These are phyloP conservation scores for Corythoichthys intestinalis DNA, from an alignment of 2,113 vertebrate genomes.

Conservation along the genomic window DNA sequence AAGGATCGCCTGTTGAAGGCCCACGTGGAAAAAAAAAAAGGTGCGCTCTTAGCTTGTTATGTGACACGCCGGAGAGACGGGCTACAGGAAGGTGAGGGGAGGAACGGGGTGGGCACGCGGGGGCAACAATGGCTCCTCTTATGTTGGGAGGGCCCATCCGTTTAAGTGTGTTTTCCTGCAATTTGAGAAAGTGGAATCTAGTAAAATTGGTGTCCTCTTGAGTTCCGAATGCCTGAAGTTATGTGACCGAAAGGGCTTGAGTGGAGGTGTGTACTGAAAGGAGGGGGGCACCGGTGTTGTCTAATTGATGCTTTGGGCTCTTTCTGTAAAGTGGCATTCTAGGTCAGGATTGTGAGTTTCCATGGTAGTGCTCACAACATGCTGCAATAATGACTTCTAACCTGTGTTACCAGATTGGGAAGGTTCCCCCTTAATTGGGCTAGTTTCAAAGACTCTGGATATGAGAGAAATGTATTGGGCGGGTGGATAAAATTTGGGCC, in stretches of 20 bases:
- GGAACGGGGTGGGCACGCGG: constrained; percentile 29
- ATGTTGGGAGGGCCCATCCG: constrained; percentile 59
- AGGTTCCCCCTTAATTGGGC: too few relatives aligned
- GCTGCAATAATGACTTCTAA: neutral
- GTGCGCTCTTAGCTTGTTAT: constrained; percentile 58
- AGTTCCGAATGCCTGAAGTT: constrained; percentile 56
- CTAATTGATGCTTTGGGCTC: constrained; percentile 72
- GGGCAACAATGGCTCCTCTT: constrained; percentile 59
- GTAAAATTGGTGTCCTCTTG: constrained; percentile 59
- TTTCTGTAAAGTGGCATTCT: constrained; percentile 62
- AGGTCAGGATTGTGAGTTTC: constrained; percentile 83
- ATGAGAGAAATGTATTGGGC: too few relatives aligned
- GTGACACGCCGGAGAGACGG: constrained; percentile 55
- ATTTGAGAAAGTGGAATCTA: constrained; percentile 69
- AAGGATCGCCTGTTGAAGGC: constrained; percentile 49
- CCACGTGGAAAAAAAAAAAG: constrained; percentile 21
- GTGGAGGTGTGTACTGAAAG: constrained; percentile 9
- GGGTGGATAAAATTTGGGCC: too few relatives aligned
- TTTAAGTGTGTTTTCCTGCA: constrained; percentile 68
- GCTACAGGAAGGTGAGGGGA: constrained; percentile 50
- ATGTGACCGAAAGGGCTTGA: constrained; percentile 21
- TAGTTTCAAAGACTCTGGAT: too few relatives aligned
- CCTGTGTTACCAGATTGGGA: too few relatives aligned
- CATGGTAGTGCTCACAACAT: constrained; percentile 32
- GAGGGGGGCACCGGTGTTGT: constrained; percentile 6